A percentile compares a stretch with the other conserved stretches of the same genome.
phyloP scores from a whole-genome alignment of 1,140 invertebrate species.

The Myzus persicae region DNA sequence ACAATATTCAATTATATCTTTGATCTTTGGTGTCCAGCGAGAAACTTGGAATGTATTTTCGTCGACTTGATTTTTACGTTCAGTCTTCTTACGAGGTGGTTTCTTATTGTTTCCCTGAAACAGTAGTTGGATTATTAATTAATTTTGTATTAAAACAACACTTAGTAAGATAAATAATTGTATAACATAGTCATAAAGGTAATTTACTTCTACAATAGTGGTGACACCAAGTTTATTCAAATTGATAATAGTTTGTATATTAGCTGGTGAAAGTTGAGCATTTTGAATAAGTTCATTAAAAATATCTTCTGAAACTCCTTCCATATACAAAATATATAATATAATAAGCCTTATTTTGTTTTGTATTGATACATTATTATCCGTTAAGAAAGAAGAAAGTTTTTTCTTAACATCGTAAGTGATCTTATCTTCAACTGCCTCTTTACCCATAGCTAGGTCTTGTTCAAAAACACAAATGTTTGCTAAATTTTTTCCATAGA shows the following conservation, averaged over 20 bases:
- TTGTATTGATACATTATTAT: constrained; percentile 85
- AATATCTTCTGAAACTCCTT: constrained; percentile 98
- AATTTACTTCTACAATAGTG: constrained; percentile 89
- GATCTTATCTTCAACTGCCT: constrained; percentile 97
- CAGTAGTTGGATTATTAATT: background rate
- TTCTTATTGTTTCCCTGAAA: constrained; percentile 82
- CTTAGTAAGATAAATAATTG: background rate
- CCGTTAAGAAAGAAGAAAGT: constrained; percentile 91
- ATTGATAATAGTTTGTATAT: constrained; percentile 97
- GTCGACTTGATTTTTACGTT: constrained; percentile 92
- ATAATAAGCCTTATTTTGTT: constrained; percentile 99
- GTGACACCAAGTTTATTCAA: constrained; percentile 95
- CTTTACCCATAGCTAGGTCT: constrained; percentile 96
- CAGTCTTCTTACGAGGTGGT: constrained; percentile 80
- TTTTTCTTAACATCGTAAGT: constrained; percentile 99
- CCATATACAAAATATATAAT: constrained; percentile 98
- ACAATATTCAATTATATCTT: constrained; percentile 97
- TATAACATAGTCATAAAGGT: background rate
- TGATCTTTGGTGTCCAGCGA: constrained; percentile 96
- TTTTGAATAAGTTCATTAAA: constrained; percentile 96
- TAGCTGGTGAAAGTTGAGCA: constrained; percentile 86
- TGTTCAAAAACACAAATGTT: constrained; percentile 99
- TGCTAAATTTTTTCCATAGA: constrained; percentile 94
- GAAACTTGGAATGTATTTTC: constrained; percentile 98
- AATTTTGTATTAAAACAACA: background rate